Conservation (phyloP, 2,888 invertebrate genomes). For the Oligia strigilis region DNA sequence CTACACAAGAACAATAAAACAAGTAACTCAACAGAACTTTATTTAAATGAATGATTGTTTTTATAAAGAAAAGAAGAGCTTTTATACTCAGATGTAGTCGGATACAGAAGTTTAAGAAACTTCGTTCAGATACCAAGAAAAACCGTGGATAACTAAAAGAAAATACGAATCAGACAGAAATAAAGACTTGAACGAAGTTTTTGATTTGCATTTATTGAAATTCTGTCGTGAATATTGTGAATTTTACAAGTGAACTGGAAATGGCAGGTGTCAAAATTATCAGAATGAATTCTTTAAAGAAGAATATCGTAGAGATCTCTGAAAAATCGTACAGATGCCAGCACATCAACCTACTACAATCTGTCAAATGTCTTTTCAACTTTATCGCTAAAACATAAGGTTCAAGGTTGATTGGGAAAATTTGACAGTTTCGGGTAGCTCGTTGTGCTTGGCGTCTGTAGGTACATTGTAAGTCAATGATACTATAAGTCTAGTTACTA, state of each 20-base stretch:
- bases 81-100: constrained; percentile 12
- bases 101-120: constrained; percentile 23
- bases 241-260: constrained; percentile 4
- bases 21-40: constrained; percentile 19
- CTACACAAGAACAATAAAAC: constrained; percentile 26
- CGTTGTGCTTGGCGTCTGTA: no score
- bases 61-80: constrained; percentile 18
- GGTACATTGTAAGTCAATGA: no score
- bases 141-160: background rate
- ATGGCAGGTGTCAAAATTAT: background rate
- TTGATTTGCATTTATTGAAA: background rate
- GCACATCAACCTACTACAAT: no score
- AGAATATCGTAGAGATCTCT: background rate
- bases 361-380: no score
- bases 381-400: no score
- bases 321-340: background rate
- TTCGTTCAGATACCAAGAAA: constrained; percentile 1
- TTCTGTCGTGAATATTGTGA: background rate
- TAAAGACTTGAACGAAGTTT: background rate
- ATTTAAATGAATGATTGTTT: constrained; percentile 21
- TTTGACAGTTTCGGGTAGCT: no score
- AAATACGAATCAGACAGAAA: background rate
- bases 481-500: no score
- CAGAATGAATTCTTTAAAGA: background rate
- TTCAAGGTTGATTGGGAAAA: no score